Percentiles rank a stretch among this genome's conserved stretches.
phyloP scores from a whole-genome alignment of 2,113 vertebrate genomes.

The Hiodon alosoides region DNA sequence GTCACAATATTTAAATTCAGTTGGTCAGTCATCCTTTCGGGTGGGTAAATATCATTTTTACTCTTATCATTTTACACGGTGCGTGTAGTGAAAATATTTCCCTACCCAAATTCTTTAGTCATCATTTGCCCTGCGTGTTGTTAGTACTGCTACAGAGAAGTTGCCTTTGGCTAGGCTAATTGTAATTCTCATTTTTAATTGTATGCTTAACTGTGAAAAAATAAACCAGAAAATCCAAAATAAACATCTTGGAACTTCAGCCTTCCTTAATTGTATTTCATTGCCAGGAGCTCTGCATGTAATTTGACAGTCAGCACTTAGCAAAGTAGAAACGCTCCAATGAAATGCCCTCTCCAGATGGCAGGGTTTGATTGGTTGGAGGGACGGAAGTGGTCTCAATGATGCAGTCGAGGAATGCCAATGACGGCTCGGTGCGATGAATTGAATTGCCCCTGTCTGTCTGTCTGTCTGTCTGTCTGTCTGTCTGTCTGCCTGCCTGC shows the following conservation, averaged over 20 bases:
- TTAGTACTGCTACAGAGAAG: background rate
- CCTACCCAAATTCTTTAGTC: background rate
- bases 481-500: too few relatives aligned
- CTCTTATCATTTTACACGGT: background rate
- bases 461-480: too few relatives aligned
- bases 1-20: too few relatives aligned
- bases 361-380: constrained; percentile 61
- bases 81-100: background rate
- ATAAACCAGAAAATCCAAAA: constrained; percentile 11
- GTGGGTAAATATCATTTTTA: background rate
- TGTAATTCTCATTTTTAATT: constrained; percentile 1
- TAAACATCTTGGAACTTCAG: constrained; percentile 3
- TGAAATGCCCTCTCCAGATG: constrained; percentile 60
- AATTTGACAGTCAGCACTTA: constrained; percentile 59
- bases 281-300: constrained; percentile 50
- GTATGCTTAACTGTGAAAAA: constrained; percentile 3
- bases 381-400: constrained; percentile 41
- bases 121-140: background rate
- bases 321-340: constrained; percentile 64
- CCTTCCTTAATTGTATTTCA: constrained; percentile 10
- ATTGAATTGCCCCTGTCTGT: constrained; percentile 46
- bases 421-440: constrained; percentile 49
- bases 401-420: constrained; percentile 58
- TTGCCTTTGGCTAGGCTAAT: background rate
- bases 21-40: too few relatives aligned